Percentiles rank a stretch among this genome's conserved stretches.
phyloP scores from a whole-genome alignment of 2,888 invertebrate species.

The Sinelater perroti region DNA sequence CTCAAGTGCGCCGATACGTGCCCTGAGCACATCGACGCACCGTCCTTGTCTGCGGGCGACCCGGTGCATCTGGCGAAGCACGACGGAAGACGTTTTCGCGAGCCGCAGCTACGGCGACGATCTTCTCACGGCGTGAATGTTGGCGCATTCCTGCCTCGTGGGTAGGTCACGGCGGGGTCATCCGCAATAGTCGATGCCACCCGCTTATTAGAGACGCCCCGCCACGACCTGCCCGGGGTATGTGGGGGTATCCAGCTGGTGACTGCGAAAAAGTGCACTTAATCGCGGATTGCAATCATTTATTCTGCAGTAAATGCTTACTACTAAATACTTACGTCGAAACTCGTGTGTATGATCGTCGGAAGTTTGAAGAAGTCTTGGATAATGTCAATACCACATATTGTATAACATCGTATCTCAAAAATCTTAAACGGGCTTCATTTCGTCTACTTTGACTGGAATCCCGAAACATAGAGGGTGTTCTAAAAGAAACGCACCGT shows the following conservation, averaged over 20 bases:
- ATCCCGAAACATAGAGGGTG: too few relatives aligned
- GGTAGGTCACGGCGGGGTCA: conserved; percentile 24
- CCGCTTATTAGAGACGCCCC: conserved; percentile 22
- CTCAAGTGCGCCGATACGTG: neutral
- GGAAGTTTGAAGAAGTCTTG: too few relatives aligned
- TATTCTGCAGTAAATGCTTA: neutral
- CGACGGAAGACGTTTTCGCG: conserved; percentile 6
- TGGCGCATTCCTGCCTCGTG: conserved; percentile 26
- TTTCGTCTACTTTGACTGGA: too few relatives aligned
- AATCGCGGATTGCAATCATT: conserved; percentile 2
- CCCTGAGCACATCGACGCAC: too few relatives aligned
- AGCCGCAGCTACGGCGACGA: conserved; percentile 1
- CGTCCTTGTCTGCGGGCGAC: neutral
- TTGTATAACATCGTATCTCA: too few relatives aligned
- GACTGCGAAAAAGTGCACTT: conserved; percentile 10
- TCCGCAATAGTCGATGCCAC: conserved; percentile 6
- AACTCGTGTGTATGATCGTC: too few relatives aligned
- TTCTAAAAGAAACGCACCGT: too few relatives aligned
- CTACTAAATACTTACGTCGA: too few relatives aligned
- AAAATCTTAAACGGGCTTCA: too few relatives aligned
- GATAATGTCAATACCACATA: too few relatives aligned
- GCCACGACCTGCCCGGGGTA: conserved; percentile 10
- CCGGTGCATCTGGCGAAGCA: neutral
- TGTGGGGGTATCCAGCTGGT: neutral
- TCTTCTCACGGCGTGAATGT: conserved; percentile 38